These are phyloP conservation scores for Pyrrhosoma nymphula DNA, from an alignment of 2,888 invertebrate species.

Conservation along the genomic window DNA sequence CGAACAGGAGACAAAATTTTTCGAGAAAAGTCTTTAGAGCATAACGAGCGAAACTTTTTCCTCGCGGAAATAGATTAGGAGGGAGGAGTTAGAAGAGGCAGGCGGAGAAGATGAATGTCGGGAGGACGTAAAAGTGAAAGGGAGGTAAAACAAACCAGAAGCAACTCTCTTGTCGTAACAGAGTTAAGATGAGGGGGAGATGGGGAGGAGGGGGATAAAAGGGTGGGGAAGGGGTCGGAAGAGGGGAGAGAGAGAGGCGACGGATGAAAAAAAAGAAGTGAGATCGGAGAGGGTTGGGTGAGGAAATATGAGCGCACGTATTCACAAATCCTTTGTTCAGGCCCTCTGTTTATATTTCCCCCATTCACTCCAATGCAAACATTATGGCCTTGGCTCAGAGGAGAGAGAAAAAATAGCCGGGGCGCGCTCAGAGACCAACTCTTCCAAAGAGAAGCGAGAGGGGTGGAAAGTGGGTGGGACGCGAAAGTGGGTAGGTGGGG, in stretches of 20 bases:
- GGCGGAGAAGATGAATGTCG: neutral
- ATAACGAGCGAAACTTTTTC: slow-evolving; percentile 37
- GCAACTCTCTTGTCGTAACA: neutral
- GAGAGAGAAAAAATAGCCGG: slow-evolving; percentile 2
- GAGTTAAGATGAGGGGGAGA: neutral
- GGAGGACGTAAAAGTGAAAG: slow-evolving; percentile 33
- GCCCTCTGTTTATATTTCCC: slow-evolving; percentile 64
- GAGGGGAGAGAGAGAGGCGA: slow-evolving; percentile 10
- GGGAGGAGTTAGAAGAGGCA: neutral
- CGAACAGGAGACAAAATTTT: slow-evolving; percentile 17
- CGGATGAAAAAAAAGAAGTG: neutral
- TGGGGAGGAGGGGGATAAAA: neutral
- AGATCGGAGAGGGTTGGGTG: neutral
- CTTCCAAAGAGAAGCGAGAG: slow-evolving; percentile 17
- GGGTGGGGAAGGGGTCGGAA: neutral
- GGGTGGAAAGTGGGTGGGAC: neutral
- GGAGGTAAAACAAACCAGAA: slow-evolving; percentile 24
- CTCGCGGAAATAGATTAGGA: neutral
- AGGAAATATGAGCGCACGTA: slow-evolving; percentile 53
- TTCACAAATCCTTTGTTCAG: slow-evolving; percentile 65
- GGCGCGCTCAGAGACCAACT: slow-evolving; percentile 33
- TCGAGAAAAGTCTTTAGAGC: neutral
- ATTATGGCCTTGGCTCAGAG: slow-evolving; percentile 43
- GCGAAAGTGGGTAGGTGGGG: neutral
- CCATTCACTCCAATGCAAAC: slow-evolving; percentile 63